Percentiles rank a stretch among this genome's conserved stretches.
Conservation (phyloP, 2,888 invertebrate genomes). For the Antheraea assamensis region DNA sequence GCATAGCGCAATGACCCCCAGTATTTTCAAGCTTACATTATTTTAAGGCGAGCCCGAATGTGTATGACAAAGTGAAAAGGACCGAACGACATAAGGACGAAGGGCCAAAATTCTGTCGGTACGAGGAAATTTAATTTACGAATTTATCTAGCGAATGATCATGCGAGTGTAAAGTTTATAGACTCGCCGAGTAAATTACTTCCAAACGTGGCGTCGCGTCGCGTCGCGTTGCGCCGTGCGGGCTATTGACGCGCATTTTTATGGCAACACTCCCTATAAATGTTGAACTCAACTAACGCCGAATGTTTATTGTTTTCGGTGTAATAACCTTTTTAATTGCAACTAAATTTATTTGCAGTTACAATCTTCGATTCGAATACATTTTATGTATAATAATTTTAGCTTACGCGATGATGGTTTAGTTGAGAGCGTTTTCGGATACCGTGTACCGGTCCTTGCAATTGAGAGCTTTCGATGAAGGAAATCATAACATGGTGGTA, state of each 20-base stretch:
- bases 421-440: too few species aligned
- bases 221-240: conserved; percentile 27
- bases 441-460: too few species aligned
- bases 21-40: conserved; percentile 61
- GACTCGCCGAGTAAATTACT: conserved; percentile 67
- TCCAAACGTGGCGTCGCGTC: conserved; percentile 46
- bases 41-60: conserved; percentile 66
- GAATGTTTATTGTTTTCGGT: conserved; percentile 13
- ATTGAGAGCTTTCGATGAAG: too few species aligned
- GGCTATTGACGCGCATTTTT: conserved; percentile 43
- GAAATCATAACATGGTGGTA: too few species aligned
- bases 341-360: neutral
- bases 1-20: conserved; percentile 62
- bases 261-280: conserved; percentile 46
- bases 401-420: too few species aligned
- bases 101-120: conserved; percentile 45
- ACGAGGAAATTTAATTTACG: conserved; percentile 70
- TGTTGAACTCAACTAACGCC: conserved; percentile 33
- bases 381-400: neutral
- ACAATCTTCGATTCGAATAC: neutral
- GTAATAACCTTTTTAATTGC: neutral
- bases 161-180: conserved; percentile 77
- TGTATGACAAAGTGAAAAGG: conserved; percentile 35
- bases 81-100: conserved; percentile 34
- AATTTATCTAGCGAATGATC: conserved; percentile 78